Evolutionary conservation across 2,113 vertebrate genomes (phyloP).

Genomic region (Carettochelys insculpta): DNA sequence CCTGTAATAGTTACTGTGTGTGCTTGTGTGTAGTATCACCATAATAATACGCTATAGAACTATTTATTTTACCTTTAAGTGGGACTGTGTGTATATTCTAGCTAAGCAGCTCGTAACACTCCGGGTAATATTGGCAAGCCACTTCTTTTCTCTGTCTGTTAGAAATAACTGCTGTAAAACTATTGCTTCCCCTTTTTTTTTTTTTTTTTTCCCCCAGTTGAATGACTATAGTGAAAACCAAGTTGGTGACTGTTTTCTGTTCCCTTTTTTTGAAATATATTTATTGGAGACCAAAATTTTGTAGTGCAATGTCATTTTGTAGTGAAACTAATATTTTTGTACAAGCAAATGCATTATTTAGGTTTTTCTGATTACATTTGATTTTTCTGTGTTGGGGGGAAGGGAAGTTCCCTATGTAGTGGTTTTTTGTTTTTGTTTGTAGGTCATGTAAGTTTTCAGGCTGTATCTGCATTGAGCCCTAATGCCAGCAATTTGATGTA

Average conservation of each 20-base stretch:
- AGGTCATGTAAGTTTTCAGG: too few species aligned
- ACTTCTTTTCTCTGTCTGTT: slow-evolving; percentile 18
- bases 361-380: rapidly evolving
- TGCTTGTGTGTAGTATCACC: background rate
- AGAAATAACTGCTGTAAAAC: background rate
- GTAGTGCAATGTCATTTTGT: background rate
- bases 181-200: background rate
- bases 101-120: background rate
- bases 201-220: too few species aligned
- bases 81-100: background rate
- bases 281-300: background rate
- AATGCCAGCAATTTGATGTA: too few species aligned
- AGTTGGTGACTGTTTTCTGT: rapidly evolving
- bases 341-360: rapidly evolving
- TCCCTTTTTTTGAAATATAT: rapidly evolving
- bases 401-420: background rate
- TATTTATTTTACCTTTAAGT: background rate
- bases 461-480: too few species aligned
- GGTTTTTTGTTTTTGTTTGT: too few species aligned
- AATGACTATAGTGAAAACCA: background rate
- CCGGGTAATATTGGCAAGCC: background rate
- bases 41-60: background rate
- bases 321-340: rapidly evolving
- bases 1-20: background rate
- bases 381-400: rapidly evolving